Evolutionary conservation across 1,140 invertebrate genomes (phyloP).

Genomic region (Polyergus mexicanus): DNA sequence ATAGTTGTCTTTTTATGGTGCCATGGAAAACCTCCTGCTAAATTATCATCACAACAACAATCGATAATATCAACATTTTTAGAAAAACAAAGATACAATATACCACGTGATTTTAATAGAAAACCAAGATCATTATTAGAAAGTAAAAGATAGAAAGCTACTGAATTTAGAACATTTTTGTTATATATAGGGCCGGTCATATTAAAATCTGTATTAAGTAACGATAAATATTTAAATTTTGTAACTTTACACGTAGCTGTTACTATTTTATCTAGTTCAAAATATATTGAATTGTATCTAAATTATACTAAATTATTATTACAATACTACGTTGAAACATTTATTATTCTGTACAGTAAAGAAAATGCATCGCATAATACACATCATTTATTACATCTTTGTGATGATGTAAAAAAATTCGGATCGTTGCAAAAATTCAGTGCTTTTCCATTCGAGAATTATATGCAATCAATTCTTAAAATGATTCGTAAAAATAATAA

Average conservation of each 20-base stretch:
- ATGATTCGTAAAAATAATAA: conserved; percentile 28
- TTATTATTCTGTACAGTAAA: conserved; percentile 27
- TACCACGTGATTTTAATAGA: conserved; percentile 28
- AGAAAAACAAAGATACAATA: background rate
- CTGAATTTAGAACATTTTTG: conserved; percentile 29
- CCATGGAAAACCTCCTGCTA: background rate
- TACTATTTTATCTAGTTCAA: conserved; percentile 7
- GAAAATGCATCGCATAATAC: conserved; percentile 25
- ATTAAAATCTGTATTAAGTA: conserved; percentile 13
- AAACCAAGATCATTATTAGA: conserved; percentile 29
- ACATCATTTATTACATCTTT: conserved; percentile 32
- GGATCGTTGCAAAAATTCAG: conserved; percentile 6
- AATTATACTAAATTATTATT: conserved; percentile 32
- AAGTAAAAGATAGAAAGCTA: conserved; percentile 33
- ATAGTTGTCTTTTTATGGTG: background rate
- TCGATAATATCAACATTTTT: conserved; percentile 6
- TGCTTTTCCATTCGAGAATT: conserved; percentile 19
- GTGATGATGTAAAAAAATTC: conserved; percentile 5
- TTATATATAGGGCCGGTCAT: background rate
- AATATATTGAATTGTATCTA: conserved; percentile 11
- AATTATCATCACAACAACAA: background rate
- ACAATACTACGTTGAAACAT: conserved; percentile 5
- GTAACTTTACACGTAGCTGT: background rate
- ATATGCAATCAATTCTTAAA: conserved; percentile 4
- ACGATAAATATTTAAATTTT: conserved; percentile 29